Evolutionary conservation across 2,888 invertebrate species (phyloP).

Genomic region (Parnassius orleans): DNA sequence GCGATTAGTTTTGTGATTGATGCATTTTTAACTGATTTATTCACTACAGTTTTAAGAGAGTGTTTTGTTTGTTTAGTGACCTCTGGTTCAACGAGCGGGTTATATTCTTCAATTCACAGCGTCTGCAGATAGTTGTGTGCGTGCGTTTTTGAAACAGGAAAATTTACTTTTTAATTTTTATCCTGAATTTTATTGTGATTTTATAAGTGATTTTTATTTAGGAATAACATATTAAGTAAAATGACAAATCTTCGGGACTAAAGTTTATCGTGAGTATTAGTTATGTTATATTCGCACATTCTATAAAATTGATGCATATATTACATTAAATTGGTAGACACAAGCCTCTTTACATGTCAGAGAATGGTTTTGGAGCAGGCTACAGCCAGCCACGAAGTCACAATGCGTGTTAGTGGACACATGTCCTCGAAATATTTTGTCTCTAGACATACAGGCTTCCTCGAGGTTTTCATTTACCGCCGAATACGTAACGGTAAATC

Average conservation of each 20-base stretch:
- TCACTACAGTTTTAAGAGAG: slow-evolving; percentile 13
- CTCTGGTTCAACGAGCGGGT: slow-evolving; percentile 8
- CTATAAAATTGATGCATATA: too few species aligned
- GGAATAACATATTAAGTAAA: neutral
- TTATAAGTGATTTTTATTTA: neutral
- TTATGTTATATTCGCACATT: too few species aligned
- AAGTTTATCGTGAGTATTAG: neutral
- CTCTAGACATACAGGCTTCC: too few species aligned
- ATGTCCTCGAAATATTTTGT: too few species aligned
- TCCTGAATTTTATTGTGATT: neutral
- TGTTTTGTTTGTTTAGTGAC: slow-evolving; percentile 24
- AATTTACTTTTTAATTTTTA: neutral
- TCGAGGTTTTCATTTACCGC: too few species aligned
- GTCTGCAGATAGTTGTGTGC: slow-evolving; percentile 9
- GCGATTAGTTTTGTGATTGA: slow-evolving; percentile 38
- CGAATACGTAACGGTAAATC: too few species aligned
- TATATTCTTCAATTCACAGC: slow-evolving; percentile 16
- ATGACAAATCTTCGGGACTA: neutral
- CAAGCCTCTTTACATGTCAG: too few species aligned
- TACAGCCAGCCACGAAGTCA: too few species aligned
- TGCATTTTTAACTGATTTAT: slow-evolving; percentile 27
- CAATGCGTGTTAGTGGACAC: too few species aligned
- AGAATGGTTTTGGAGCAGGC: too few species aligned
- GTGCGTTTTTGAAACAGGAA: slow-evolving; percentile 5
- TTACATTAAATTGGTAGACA: too few species aligned